Percentiles rank a stretch among this genome's conserved stretches.
phyloP scores from a whole-genome alignment of 2,888 invertebrate genomes.

The Urechis unicinctus region DNA sequence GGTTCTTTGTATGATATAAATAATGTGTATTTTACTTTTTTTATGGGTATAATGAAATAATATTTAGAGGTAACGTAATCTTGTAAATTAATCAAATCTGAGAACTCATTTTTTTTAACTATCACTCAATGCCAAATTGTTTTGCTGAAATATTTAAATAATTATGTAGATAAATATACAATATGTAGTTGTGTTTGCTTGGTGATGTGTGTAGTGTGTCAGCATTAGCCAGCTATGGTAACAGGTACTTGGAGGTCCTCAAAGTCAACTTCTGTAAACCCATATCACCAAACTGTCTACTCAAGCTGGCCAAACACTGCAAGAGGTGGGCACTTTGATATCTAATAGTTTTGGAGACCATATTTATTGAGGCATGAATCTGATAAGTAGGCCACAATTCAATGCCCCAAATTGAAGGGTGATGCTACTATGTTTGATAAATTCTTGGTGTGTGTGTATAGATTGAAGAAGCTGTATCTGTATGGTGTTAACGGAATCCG shows the following conservation, averaged over 20 bases:
- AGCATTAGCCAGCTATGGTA: constrained; percentile 33
- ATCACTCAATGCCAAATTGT: too few species aligned
- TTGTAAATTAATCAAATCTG: too few species aligned
- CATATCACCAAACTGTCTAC: constrained; percentile 30
- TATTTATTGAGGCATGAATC: too few species aligned
- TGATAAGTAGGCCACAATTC: too few species aligned
- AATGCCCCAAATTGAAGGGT: too few species aligned
- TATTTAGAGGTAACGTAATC: constrained; percentile 5
- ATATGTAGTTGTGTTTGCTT: too few species aligned
- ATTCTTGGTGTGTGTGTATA: background rate
- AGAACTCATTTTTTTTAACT: too few species aligned
- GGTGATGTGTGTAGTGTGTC: constrained; percentile 27
- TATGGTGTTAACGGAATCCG: background rate
- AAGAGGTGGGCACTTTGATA: constrained; percentile 23
- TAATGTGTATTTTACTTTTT: background rate
- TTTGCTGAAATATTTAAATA: too few species aligned
- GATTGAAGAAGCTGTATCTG: background rate
- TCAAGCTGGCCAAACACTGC: constrained; percentile 35
- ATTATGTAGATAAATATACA: too few species aligned
- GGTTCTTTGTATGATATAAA: too few species aligned
- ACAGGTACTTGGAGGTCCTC: constrained; percentile 31
- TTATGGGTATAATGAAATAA: background rate
- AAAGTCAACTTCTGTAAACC: constrained; percentile 42
- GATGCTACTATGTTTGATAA: too few species aligned
- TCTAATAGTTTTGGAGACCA: background rate